A percentile compares a stretch with the other conserved stretches of the same genome.
Conservation (phyloP, 2,888 invertebrate species). For the Rhorus exstirpatorius region DNA sequence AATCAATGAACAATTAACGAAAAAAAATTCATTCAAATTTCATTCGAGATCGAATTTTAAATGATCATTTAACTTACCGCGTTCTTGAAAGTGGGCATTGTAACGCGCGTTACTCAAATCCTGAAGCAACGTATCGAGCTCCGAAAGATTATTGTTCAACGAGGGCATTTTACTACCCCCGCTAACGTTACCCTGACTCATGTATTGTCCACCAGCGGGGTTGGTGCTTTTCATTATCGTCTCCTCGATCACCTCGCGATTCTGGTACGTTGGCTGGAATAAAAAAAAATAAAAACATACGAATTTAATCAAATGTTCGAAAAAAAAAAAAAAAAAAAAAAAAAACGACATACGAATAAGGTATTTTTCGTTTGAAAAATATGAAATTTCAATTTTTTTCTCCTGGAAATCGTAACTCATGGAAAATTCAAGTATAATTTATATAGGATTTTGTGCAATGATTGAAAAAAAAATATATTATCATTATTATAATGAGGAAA, state of each 20-base stretch:
- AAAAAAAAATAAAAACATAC: slow-evolving; percentile 63
- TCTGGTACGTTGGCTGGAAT: slow-evolving; percentile 90
- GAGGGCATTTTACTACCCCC: slow-evolving; percentile 86
- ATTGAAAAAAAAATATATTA: too few species aligned
- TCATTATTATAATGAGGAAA: too few species aligned
- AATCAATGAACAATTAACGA: too few species aligned
- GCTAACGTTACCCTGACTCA: slow-evolving; percentile 70
- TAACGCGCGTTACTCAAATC: slow-evolving; percentile 95
- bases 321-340: neutral
- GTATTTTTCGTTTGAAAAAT: too few species aligned
- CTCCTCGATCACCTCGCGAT: slow-evolving; percentile 87
- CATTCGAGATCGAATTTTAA: neutral
- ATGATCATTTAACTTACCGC: slow-evolving; percentile 82
- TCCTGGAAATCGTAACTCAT: too few species aligned
- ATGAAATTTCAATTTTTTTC: too few species aligned
- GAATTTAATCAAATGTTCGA: too few species aligned
- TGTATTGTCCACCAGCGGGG: slow-evolving; percentile 72
- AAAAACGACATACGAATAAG: neutral
- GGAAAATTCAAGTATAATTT: too few species aligned
- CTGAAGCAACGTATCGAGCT: slow-evolving; percentile 95
- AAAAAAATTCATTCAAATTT: neutral
- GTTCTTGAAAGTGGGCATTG: slow-evolving; percentile 84
- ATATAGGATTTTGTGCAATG: too few species aligned
- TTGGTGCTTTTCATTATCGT: slow-evolving; percentile 86
- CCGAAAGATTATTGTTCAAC: slow-evolving; percentile 93